These are phyloP conservation scores for Spondyliosoma cantharus DNA, from an alignment of 2,797 vertebrate species.

Conservation along the genomic window DNA sequence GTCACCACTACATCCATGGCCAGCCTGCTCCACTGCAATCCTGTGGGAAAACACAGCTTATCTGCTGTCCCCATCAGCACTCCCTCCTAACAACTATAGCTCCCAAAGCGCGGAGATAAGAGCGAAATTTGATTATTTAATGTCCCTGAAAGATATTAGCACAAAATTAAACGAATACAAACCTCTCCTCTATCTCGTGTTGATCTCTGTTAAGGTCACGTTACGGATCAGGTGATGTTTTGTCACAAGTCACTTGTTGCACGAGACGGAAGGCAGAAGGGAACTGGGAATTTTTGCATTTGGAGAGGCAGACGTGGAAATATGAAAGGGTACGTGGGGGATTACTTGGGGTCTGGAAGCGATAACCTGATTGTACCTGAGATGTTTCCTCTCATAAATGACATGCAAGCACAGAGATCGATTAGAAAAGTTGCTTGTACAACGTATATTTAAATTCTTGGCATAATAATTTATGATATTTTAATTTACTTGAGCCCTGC, in stretches of 20 bases:
- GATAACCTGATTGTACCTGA: not conserved
- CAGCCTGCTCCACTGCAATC: slow-evolving; percentile 11
- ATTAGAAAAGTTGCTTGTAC: not conserved
- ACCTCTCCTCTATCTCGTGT: slow-evolving; percentile 47
- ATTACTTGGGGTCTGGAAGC: not conserved
- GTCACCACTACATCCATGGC: not conserved
- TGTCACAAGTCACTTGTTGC: slow-evolving; percentile 1
- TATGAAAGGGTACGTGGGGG: not conserved
- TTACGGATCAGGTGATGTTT: slow-evolving; percentile 49
- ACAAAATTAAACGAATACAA: slow-evolving; percentile 77
- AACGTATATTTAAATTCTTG: not conserved
- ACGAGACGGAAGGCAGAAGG: not conserved
- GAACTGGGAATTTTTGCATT: slow-evolving; percentile 9
- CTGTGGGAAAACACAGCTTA: slow-evolving; percentile 61
- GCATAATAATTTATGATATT: not conserved
- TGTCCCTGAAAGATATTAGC: slow-evolving; percentile 69
- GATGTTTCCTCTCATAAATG: not conserved
- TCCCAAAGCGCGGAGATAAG: slow-evolving; percentile 47
- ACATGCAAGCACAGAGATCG: not conserved
- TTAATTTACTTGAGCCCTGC: not conserved
- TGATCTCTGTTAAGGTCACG: slow-evolving; percentile 37
- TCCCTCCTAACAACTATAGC: slow-evolving; percentile 30
- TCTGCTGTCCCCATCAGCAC: slow-evolving; percentile 27
- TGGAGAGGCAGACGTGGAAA: not conserved
- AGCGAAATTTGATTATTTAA: slow-evolving; percentile 74